Base-by-base conservation (phyloP, 2,888 invertebrate species). In the Pammene aurita region DNA sequence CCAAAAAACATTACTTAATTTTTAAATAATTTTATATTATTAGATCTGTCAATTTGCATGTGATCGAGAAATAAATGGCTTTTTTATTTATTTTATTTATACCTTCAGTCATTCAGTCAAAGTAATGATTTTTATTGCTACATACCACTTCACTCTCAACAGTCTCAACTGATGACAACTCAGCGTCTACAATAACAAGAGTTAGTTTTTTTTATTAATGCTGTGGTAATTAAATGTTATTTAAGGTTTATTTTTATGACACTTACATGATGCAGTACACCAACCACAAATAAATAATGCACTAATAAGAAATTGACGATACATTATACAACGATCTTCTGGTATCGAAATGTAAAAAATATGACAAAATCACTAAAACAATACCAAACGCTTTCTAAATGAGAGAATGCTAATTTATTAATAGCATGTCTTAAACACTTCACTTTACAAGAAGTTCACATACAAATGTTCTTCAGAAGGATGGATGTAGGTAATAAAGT, bases 231-330 rank as follows among this genome's bases (percentile, higher is more conserved):
- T 46, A 13, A 0, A 11, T 13, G 0, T 41, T 42, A 60, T 14
- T n/a, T 18, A 7, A 41, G 9, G 42, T 13, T 26, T 41, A 7
- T 48, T 4, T 18, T 9, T n/a, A n/a, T 10, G 0, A 2, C 18
- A 67, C 68, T 68, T 64, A 68, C 68, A 58, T 57, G 63, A 46
- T 1, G 44, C 38, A 5, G 11, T 13, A 58, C 14, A 58, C 34
- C 52, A 68, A 50, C 16, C 35, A 58, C 56, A 46, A 44, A 57
- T 26, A 18, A 68, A 9, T 26, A 64, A 64, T 52, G 44, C 5
- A 58, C 35, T 14, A 52, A 63, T 0, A 10, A 46, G 1, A 10
- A 16, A 10, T 52, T 58, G 50, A 13, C 7, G n/a, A 41, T 10
- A 57, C 67, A 67, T 68, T n/a, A 11, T 61, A 38, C 7, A 35